phyloP scores from a whole-genome alignment of 2,797 vertebrate genomes.

The Gadopsis marmoratus region DNA sequence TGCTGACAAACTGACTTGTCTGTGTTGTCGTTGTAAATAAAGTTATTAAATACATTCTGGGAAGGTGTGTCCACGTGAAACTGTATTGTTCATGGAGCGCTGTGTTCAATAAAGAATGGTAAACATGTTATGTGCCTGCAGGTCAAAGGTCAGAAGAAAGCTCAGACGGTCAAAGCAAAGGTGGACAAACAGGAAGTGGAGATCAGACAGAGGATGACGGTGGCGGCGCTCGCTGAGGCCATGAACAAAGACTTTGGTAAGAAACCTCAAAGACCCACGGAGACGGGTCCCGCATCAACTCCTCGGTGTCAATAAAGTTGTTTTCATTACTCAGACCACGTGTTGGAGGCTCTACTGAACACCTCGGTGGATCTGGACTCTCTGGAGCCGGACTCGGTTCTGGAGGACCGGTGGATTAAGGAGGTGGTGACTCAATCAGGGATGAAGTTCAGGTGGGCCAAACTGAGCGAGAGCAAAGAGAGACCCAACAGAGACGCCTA shows the following conservation, averaged over 20 bases:
- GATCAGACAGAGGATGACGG: conserved; percentile 89
- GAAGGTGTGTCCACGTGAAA: too few species aligned
- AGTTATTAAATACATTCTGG: too few species aligned
- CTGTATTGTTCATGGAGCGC: too few species aligned
- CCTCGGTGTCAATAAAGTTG: neutral
- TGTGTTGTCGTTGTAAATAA: too few species aligned
- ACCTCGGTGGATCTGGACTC: conserved; percentile 84
- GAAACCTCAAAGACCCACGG: neutral
- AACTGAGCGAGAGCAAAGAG: conserved; percentile 82
- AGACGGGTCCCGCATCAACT: neutral
- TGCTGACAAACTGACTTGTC: too few species aligned
- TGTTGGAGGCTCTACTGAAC: conserved; percentile 89
- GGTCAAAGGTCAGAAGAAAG: conserved; percentile 74
- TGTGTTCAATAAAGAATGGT: neutral
- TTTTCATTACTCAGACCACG: conserved; percentile 81
- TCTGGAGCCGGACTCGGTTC: conserved; percentile 84
- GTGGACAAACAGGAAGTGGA: conserved; percentile 88
- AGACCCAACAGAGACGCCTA: conserved; percentile 88
- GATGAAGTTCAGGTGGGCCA: conserved; percentile 91
- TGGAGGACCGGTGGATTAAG: conserved; percentile 89
- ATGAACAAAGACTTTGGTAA: conserved; percentile 92
- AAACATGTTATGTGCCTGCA: conserved; percentile 35
- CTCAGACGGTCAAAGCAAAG: conserved; percentile 68
- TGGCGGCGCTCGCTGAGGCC: conserved; percentile 88
- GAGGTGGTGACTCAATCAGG: conserved; percentile 89